phyloP scores from a whole-genome alignment of 2,113 vertebrate genomes.

The Otis tarda region DNA sequence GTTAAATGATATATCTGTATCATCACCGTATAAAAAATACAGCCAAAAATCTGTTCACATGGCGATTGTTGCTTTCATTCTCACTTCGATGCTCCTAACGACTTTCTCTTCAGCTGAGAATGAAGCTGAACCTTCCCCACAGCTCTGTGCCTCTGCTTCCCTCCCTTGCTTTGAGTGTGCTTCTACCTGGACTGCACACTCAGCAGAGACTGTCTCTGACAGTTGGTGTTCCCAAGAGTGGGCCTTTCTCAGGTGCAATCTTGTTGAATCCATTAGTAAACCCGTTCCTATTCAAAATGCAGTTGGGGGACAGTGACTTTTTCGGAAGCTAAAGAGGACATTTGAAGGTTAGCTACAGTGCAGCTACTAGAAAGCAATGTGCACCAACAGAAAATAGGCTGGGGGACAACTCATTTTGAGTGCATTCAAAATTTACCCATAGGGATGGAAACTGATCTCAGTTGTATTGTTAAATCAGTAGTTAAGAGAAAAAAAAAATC shows the following conservation, averaged over 20 bases:
- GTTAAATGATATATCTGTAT: slow-evolving; percentile 33
- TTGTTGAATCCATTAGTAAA: not conserved
- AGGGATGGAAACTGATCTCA: not conserved
- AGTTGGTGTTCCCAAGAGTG: not conserved
- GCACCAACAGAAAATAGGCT: not conserved
- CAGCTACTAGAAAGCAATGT: not conserved
- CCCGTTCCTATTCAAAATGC: not conserved
- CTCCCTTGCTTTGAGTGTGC: not conserved
- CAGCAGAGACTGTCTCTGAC: not conserved
- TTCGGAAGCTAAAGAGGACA: not conserved
- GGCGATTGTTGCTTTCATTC: not conserved
- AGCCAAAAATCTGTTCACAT: not conserved
- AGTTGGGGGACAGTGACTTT: not conserved
- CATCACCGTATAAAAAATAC: slow-evolving; percentile 30
- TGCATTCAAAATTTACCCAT: not conserved
- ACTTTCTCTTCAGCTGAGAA: not conserved
- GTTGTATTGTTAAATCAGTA: not conserved
- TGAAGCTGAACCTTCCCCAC: not conserved
- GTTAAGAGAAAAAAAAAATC: not conserved
- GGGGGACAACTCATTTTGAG: not conserved
- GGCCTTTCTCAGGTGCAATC: not conserved
- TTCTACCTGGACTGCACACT: not conserved
- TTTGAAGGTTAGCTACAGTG: not conserved
- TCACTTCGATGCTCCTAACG: not conserved
- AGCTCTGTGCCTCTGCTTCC: not conserved